Conservation (phyloP, 2,888 invertebrate genomes). For the Luperina testacea region DNA sequence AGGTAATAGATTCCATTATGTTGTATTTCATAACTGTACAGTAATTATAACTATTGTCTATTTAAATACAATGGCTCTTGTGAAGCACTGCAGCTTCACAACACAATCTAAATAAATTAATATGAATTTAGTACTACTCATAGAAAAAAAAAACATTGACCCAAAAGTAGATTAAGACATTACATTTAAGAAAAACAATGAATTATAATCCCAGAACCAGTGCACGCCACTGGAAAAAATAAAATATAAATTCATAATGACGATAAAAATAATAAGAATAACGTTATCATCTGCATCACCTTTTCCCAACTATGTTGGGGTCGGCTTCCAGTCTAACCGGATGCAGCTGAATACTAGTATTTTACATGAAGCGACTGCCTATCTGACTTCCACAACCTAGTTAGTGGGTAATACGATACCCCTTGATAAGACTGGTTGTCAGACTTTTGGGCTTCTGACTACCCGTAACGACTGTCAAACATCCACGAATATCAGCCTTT, state of each 20-base stretch:
- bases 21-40: constrained; percentile 25
- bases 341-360: too few species aligned
- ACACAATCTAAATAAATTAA: constrained; percentile 42
- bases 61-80: constrained; percentile 9
- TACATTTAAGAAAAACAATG: constrained; percentile 63
- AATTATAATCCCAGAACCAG: constrained; percentile 70
- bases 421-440: too few species aligned
- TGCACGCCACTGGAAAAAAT: constrained; percentile 64
- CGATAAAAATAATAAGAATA: constrained; percentile 36
- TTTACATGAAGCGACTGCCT: too few species aligned
- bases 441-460: too few species aligned
- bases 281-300: too few species aligned
- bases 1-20: constrained; percentile 21
- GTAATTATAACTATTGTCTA: constrained; percentile 32
- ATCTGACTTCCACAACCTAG: too few species aligned
- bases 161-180: constrained; percentile 67
- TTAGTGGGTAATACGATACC: too few species aligned
- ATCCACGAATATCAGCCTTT: too few species aligned
- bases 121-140: constrained; percentile 57
- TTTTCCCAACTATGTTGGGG: too few species aligned
- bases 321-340: too few species aligned
- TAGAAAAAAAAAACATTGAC: constrained; percentile 65
- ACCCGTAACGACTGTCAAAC: too few species aligned
- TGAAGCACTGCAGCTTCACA: not conserved
- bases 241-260: constrained; percentile 51